phyloP scores from a whole-genome alignment of 2,797 vertebrate genomes.

The Podargus strigoides region DNA sequence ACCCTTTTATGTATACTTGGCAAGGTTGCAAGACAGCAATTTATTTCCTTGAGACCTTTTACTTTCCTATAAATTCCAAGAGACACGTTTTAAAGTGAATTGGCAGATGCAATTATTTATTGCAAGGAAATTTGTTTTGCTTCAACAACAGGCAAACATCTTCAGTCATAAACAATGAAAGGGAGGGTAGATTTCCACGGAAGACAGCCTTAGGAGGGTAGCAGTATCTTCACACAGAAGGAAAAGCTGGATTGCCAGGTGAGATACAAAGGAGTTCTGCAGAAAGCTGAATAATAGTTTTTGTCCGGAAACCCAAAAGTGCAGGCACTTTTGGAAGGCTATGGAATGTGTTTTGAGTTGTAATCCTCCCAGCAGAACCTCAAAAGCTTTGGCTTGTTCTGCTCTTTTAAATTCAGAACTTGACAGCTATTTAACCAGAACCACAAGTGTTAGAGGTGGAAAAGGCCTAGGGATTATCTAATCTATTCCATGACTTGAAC shows the following conservation, averaged over 20 bases:
- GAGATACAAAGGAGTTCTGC: background rate
- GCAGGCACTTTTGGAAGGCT: background rate
- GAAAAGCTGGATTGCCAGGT: background rate
- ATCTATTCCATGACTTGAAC: constrained; percentile 13
- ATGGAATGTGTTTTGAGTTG: constrained; percentile 9
- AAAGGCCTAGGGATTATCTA: constrained; percentile 42
- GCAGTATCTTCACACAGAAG: background rate
- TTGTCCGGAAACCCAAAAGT: background rate
- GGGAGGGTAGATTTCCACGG: background rate
- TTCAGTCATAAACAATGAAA: background rate
- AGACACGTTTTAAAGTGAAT: background rate
- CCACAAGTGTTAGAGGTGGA: constrained; percentile 38
- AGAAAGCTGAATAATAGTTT: background rate
- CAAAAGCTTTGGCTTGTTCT: constrained; percentile 52
- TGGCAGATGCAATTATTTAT: background rate
- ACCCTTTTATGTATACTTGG: constrained; percentile 10
- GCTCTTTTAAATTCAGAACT: constrained; percentile 32
- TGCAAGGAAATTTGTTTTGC: constrained; percentile 19
- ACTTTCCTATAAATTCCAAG: constrained; percentile 16
- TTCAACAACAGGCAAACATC: background rate
- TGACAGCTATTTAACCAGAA: constrained; percentile 53
- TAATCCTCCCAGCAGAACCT: constrained; percentile 57
- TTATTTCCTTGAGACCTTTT: background rate
- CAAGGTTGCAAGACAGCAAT: background rate
- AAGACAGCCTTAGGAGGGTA: background rate